Evolutionary conservation across 2,888 invertebrate genomes (phyloP), one percentile per base, ranked within the genome.

Genomic region (Myathropa florea): DNA sequence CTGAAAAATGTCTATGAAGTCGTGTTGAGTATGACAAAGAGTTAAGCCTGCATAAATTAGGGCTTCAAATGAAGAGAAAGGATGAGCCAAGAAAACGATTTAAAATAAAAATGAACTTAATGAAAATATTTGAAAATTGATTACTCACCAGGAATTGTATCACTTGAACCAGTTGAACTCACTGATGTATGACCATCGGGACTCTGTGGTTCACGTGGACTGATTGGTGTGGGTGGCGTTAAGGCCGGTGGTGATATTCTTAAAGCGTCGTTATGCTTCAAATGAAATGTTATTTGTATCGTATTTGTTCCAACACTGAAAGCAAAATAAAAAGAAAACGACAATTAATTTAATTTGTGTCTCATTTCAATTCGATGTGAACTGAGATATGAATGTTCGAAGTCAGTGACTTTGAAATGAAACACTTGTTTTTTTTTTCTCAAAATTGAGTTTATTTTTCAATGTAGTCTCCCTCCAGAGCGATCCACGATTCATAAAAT

Each of bases 151-250:
- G 92, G 90, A 88, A 91, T 89, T 39, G 91, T 91, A 89, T 93
- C 92, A 89, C 91, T 92, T 75, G 91, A 92, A 83, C 89, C 91
- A 72, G 91, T 90, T 76, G 92, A 92, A 88, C 92, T 92, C 78
- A 92, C 89, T 84, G 92, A 92, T 87, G 91, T 90, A 76, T 92
- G 92, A 67, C 92, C 92, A 88, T 92, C 93, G 72, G 92, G 92
- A 89, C 92, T 92, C 71, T 92, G 92, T 4, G 91, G 90, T 73
- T 91, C 90, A 79, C 90, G 86, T 67, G 93, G 92, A 89, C 92
- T 92, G 87, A 90, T 90, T 82, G 89, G 89, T 88, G 92, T 90
- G 84, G 90, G 90, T 61, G 92, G 91, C 85, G 90, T 90, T 89
- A 89, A 78, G 64, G 90, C 89, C 88, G 93, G 91, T 84, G 91